Evolutionary conservation across 2,113 vertebrate genomes (phyloP).

Genomic region (Marmota flaviventris): DNA sequence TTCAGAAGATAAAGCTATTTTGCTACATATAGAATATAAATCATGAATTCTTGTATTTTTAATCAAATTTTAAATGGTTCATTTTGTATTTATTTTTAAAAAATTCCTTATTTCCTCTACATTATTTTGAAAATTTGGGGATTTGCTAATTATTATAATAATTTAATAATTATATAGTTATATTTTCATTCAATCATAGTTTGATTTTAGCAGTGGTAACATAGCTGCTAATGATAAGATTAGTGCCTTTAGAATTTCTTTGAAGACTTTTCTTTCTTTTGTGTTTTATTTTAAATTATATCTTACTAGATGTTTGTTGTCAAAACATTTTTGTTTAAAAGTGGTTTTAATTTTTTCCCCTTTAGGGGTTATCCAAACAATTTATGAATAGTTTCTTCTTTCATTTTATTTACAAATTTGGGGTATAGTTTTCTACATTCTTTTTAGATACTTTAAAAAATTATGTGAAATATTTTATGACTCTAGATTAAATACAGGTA

Average conservation of each 20-base stretch:
- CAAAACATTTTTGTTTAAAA: neutral
- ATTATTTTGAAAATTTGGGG: neutral
- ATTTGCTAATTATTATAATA: neutral
- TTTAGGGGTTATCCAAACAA: neutral
- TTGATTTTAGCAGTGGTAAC: neutral
- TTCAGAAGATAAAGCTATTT: neutral
- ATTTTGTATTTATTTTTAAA: neutral
- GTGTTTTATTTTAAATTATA: neutral
- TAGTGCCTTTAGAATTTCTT: neutral
- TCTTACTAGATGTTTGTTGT: neutral
- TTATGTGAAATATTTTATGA: neutral
- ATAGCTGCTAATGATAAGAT: neutral
- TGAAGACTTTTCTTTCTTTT: neutral
- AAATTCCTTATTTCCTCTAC: neutral
- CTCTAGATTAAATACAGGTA: neutral
- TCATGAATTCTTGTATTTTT: neutral
- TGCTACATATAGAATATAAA: neutral
- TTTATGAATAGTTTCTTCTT: neutral
- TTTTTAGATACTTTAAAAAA: neutral
- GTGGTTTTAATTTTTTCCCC: neutral
- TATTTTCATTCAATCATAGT: neutral
- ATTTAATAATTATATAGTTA: neutral
- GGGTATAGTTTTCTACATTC: neutral
- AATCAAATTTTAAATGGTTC: neutral
- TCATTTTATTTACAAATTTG: neutral